These are phyloP conservation scores for Drosophila bocqueti DNA, from an alignment of 1,140 invertebrate genomes.

Conservation along the genomic window DNA sequence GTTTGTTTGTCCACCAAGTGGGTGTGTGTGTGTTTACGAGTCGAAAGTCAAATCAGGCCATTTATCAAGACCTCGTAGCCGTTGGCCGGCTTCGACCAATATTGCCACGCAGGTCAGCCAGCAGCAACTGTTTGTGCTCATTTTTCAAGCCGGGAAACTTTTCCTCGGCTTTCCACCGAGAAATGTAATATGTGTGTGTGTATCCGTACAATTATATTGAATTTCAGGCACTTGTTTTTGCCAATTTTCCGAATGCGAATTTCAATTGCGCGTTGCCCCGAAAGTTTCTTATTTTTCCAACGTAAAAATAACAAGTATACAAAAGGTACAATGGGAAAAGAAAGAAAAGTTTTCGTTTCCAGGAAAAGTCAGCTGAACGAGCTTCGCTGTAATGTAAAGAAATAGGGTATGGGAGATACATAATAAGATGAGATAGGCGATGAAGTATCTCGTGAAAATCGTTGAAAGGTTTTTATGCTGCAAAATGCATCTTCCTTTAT, in stretches of 20 bases:
- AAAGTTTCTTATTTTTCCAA: constrained; percentile 44
- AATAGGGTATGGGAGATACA: neutral
- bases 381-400: neutral
- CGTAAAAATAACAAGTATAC: constrained; percentile 15
- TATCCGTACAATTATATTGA: constrained; percentile 50
- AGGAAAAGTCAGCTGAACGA: constrained; percentile 8
- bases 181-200: constrained; percentile 10
- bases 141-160: constrained; percentile 58
- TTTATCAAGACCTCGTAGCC: constrained; percentile 60
- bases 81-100: constrained; percentile 35
- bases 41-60: constrained; percentile 61
- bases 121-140: constrained; percentile 45
- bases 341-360: constrained; percentile 17
- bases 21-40: constrained; percentile 38
- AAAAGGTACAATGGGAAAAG: constrained; percentile 8
- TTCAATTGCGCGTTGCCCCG: constrained; percentile 61
- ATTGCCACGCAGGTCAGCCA: constrained; percentile 46
- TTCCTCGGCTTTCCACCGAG: neutral
- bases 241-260: constrained; percentile 68
- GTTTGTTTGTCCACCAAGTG: constrained; percentile 17
- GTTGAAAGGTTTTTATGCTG: neutral
- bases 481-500: neutral
- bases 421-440: neutral
- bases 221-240: constrained; percentile 53
- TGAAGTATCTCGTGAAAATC: neutral